phyloP scores from a whole-genome alignment of 2,888 invertebrate species.

The Penaeus monodon region DNA sequence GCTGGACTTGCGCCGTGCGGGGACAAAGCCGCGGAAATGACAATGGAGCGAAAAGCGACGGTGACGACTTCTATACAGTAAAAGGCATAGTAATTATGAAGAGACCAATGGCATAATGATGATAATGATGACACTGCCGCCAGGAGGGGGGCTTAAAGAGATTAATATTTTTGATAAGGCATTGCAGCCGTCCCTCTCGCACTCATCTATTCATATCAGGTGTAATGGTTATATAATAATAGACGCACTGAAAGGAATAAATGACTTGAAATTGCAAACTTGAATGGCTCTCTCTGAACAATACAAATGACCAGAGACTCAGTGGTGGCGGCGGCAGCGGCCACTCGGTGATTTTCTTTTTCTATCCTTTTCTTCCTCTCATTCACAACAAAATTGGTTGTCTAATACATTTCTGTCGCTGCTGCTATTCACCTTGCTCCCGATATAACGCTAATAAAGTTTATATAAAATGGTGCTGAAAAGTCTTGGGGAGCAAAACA shows the following conservation, averaged over 20 bases:
- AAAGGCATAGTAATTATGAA: not conserved
- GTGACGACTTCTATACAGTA: not conserved
- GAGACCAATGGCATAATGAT: slow-evolving; percentile 11
- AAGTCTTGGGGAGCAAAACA: no score
- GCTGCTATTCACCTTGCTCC: no score
- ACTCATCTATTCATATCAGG: slow-evolving; percentile 62
- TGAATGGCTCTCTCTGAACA: slow-evolving; percentile 42
- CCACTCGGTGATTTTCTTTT: no score
- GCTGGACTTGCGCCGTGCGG: slow-evolving; percentile 8
- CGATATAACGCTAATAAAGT: no score
- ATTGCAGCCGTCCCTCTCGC: slow-evolving; percentile 40
- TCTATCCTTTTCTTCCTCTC: no score
- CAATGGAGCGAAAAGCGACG: not conserved
- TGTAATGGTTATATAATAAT: slow-evolving; percentile 64
- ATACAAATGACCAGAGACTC: slow-evolving; percentile 22
- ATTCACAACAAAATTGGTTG: no score
- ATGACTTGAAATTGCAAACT: slow-evolving; percentile 58
- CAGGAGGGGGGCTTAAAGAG: slow-evolving; percentile 14
- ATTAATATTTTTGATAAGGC: slow-evolving; percentile 60
- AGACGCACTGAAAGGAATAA: slow-evolving; percentile 61
- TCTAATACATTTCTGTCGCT: no score
- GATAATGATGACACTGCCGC: not conserved
- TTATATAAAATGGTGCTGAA: no score
- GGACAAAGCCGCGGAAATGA: slow-evolving; percentile 46
- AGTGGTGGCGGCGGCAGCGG: not conserved